phyloP scores from a whole-genome alignment of 2,797 vertebrate genomes.

The Silurus lanzhouensis region DNA sequence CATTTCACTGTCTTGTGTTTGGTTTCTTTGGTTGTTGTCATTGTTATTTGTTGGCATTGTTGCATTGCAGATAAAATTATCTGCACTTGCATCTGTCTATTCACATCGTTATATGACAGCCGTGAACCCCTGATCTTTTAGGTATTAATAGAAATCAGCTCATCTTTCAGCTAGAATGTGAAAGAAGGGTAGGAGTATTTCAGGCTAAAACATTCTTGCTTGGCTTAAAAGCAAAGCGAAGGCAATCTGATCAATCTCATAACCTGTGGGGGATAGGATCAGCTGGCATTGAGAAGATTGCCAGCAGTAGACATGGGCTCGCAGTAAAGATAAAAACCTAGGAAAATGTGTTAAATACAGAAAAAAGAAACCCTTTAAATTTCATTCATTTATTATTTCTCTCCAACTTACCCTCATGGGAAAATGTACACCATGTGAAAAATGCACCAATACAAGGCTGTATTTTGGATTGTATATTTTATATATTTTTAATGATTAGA shows the following conservation, averaged over 20 bases:
- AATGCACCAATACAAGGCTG: background rate
- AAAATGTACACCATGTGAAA: background rate
- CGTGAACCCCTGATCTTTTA: background rate
- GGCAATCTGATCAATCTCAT: background rate
- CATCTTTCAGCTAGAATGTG: background rate
- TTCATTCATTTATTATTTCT: background rate
- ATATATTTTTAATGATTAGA: background rate
- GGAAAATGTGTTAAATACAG: background rate
- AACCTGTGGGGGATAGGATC: background rate
- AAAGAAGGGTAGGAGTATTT: background rate
- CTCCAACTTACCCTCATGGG: background rate
- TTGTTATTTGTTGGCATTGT: no score
- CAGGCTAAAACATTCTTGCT: background rate
- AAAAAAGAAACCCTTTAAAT: background rate
- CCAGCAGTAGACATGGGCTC: background rate
- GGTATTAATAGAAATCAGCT: background rate
- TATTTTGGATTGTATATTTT: background rate
- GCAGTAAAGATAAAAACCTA: background rate
- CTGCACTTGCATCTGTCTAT: no score
- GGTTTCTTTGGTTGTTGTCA: no score
- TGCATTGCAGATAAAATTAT: no score
- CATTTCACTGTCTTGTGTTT: no score
- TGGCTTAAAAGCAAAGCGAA: conserved; percentile 7
- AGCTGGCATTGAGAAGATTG: background rate
- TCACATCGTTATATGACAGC: no score